Evolutionary conservation across 2,888 invertebrate species (phyloP).

Genomic region (Volucella zonaria): DNA sequence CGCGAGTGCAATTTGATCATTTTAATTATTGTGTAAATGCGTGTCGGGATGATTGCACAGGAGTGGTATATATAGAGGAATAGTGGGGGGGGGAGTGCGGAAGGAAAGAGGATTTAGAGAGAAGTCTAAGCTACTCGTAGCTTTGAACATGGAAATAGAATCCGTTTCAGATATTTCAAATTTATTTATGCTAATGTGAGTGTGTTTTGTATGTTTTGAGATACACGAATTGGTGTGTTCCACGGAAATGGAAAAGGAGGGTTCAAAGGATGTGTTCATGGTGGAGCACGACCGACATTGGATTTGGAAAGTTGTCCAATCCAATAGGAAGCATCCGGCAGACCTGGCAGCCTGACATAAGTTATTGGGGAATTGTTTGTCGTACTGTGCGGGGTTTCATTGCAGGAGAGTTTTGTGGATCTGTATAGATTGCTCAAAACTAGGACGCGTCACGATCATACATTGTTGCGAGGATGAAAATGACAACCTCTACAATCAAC

Average conservation of each 20-base stretch:
- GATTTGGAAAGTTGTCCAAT: no score
- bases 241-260: background rate
- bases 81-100: background rate
- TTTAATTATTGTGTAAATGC: conserved; percentile 74
- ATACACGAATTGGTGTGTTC: conserved; percentile 30
- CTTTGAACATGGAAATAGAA: conserved; percentile 44
- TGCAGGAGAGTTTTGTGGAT: no score
- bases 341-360: no score
- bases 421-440: no score
- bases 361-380: no score
- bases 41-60: conserved; percentile 67
- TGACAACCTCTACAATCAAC: no score
- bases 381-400: no score
- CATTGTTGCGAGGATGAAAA: no score
- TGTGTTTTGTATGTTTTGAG: conserved; percentile 49
- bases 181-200: conserved; percentile 56
- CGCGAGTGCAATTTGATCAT: conserved; percentile 71
- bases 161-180: conserved; percentile 39
- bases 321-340: no score
- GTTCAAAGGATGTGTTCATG: background rate
- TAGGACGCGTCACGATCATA: no score
- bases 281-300: no score
- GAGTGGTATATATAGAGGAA: background rate
- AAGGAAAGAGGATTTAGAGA: background rate
- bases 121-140: conserved; percentile 9